Conservation (phyloP, 2,797 vertebrate genomes). For the Smutsia temminckii region DNA sequence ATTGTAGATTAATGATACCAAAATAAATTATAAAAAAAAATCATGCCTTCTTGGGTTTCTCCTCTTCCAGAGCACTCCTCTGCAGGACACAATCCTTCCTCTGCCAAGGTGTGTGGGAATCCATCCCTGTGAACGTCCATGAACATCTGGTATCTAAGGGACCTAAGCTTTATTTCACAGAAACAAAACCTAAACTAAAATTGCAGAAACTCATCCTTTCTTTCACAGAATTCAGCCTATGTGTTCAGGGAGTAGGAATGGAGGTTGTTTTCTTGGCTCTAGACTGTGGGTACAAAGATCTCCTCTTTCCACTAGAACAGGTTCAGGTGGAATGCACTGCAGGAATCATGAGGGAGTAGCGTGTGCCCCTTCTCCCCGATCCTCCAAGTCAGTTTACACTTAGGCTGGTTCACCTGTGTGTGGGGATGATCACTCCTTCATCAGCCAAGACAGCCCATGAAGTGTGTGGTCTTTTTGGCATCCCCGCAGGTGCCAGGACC, state of each 20-base stretch:
- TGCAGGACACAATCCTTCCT: not conserved
- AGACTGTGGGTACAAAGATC: not conserved
- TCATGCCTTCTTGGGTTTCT: not conserved
- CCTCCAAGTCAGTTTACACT: not conserved
- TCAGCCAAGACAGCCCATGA: not conserved
- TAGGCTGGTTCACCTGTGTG: not conserved
- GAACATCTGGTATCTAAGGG: not conserved
- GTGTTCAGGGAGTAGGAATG: not conserved
- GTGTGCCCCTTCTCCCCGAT: not conserved
- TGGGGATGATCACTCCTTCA: not conserved
- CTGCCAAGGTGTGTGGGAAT: not conserved
- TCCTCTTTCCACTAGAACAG: not conserved
- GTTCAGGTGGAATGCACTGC: not conserved
- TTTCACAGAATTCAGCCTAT: not conserved
- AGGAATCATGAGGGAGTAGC: not conserved
- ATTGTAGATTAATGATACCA: no score
- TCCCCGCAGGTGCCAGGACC: not conserved
- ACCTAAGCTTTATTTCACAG: not conserved
- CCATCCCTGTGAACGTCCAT: not conserved
- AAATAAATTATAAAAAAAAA: not conserved
- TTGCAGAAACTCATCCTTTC: not conserved
- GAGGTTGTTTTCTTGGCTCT: not conserved
- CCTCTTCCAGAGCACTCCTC: not conserved
- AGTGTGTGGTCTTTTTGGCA: not conserved
- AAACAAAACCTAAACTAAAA: not conserved